phyloP scores from a whole-genome alignment of 1,140 invertebrate species.

The Acromyrmex charruanus region DNA sequence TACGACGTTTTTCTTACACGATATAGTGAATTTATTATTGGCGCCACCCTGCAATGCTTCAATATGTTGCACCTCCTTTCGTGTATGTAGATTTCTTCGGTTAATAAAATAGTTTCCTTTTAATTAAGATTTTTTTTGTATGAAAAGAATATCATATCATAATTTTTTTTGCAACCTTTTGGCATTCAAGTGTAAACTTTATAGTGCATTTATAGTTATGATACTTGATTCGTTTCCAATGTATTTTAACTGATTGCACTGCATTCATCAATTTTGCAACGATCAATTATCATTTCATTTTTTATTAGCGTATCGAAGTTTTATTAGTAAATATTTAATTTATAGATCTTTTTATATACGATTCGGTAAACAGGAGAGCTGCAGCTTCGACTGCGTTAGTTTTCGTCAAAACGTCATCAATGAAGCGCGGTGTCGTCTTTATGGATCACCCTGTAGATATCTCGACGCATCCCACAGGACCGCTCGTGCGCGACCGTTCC shows the following conservation, averaged over 20 bases:
- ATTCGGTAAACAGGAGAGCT: not conserved
- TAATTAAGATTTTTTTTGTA: not conserved
- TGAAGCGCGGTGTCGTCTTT: conserved; percentile 69
- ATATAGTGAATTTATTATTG: not conserved
- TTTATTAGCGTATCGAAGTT: not conserved
- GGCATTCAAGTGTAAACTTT: not conserved
- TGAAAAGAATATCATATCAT: not conserved
- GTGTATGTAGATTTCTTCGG: not conserved
- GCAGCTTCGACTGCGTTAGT: not conserved
- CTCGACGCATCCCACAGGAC: conserved; percentile 36
- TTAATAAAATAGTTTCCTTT: not conserved
- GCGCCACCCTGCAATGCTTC: not conserved
- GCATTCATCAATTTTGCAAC: not conserved
- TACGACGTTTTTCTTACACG: not conserved
- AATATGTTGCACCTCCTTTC: not conserved
- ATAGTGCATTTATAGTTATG: not conserved
- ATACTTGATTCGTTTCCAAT: not conserved
- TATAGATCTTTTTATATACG: not conserved
- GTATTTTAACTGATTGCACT: not conserved
- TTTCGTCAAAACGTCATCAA: conserved; percentile 54
- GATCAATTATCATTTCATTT: not conserved
- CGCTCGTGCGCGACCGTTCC: conserved; percentile 41
- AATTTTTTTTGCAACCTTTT: not conserved
- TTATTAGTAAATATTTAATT: not conserved
- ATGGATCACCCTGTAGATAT: conserved; percentile 70